Percentiles rank a stretch among this genome's conserved stretches.
Evolutionary conservation across 92 coral and sea anemone species (phyloP).

Genomic region (Pocillopora grandis): DNA sequence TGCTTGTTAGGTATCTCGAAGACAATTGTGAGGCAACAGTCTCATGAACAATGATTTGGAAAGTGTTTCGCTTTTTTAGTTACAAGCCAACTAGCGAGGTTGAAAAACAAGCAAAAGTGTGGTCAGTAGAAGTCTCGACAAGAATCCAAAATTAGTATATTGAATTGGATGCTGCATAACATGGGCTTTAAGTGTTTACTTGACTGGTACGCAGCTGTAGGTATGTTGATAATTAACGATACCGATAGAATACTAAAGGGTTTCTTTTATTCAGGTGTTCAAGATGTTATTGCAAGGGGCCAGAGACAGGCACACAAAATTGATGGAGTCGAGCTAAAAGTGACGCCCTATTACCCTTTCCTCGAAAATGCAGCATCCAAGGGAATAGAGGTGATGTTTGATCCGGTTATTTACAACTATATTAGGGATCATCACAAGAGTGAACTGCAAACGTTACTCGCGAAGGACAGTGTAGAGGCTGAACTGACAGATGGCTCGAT

Average conservation of each 20-base stretch:
- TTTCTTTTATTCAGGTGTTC: conserved; percentile 38
- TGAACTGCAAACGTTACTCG: conserved; percentile 29
- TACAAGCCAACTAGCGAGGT: too few species aligned
- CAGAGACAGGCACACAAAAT: conserved; percentile 49
- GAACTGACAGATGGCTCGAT: background rate
- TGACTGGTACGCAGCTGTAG: too few species aligned
- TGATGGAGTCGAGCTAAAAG: conserved; percentile 22
- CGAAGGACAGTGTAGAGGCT: background rate
- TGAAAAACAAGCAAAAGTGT: too few species aligned
- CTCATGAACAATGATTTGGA: too few species aligned
- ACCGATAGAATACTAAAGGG: background rate
- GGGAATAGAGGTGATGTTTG: background rate
- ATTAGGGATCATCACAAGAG: conserved; percentile 9
- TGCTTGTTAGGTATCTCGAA: too few species aligned
- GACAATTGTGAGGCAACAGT: too few species aligned
- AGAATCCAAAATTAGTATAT: too few species aligned
- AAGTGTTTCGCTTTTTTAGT: too few species aligned
- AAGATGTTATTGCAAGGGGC: conserved; percentile 10
- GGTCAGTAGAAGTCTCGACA: too few species aligned
- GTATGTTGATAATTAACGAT: too few species aligned
- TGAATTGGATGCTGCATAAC: too few species aligned
- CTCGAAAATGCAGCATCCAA: conserved; percentile 32
- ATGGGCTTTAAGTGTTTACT: too few species aligned
- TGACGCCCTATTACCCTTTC: conserved; percentile 52
- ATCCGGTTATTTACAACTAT: conserved; percentile 21